phyloP scores from a whole-genome alignment of 30 jellyfish, hydroid and myxozoan species.

The Chironex yamaguchii region DNA sequence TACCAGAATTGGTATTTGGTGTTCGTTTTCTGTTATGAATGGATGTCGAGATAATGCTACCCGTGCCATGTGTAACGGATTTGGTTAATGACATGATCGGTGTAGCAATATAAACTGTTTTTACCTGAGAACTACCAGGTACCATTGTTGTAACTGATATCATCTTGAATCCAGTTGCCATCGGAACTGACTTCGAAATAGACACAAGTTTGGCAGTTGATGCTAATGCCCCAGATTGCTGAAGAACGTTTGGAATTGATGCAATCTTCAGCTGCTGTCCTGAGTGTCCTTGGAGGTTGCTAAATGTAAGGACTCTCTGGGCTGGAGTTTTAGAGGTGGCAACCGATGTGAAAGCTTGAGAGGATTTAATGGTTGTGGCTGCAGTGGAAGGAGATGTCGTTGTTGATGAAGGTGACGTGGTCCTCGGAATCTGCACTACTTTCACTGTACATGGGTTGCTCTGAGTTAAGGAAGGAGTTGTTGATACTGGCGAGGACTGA shows the following conservation, averaged over 20 bases:
- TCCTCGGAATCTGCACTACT: slow-evolving; percentile 87
- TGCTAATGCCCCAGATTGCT: slow-evolving; percentile 69
- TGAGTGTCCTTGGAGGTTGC: slow-evolving; percentile 65
- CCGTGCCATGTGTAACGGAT: slow-evolving; percentile 65
- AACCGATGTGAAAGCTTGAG: slow-evolving; percentile 62
- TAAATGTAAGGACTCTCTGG: slow-evolving; percentile 79
- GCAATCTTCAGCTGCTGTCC: slow-evolving; percentile 88
- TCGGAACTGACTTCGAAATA: slow-evolving; percentile 94
- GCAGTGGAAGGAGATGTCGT: slow-evolving; percentile 13
- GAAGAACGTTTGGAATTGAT: slow-evolving; percentile 73
- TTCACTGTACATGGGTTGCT: slow-evolving; percentile 63
- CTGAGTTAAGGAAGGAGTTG: slow-evolving; percentile 2
- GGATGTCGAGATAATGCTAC: slow-evolving; percentile 56
- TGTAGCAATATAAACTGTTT: slow-evolving; percentile 97
- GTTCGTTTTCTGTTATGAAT: slow-evolving; percentile 20
- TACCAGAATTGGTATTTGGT: slow-evolving; percentile 54
- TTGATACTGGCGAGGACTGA: slow-evolving; percentile 9
- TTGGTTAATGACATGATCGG: slow-evolving; percentile 97
- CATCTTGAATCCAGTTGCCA: slow-evolving; percentile 98
- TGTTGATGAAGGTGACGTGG: slow-evolving; percentile 22
- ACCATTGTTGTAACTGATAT: slow-evolving; percentile 99
- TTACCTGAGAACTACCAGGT: slow-evolving; percentile 98
- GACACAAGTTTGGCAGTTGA: slow-evolving; percentile 77
- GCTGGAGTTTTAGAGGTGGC: slow-evolving; percentile 62
- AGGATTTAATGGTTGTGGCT: slow-evolving; percentile 22